Evolutionary conservation across 2,888 invertebrate genomes (phyloP), one percentile per base, ranked within the genome.

Genomic region (Acleris holmiana): DNA sequence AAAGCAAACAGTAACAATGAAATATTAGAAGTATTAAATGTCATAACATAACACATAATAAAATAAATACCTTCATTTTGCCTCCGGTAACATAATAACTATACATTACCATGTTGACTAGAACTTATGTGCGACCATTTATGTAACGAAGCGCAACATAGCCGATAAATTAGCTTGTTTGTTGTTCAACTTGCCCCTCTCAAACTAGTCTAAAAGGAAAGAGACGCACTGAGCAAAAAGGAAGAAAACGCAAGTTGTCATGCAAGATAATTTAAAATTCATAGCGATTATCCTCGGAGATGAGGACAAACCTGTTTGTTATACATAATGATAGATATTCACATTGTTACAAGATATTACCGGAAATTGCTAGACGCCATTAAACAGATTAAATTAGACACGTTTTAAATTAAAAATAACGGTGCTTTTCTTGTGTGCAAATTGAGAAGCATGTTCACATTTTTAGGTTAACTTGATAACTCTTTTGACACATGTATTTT

Each of bases 291-390:
- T 51, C 47, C 40, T 47, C 47, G 51, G 21, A 44, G 61, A 46
- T 40, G 48, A 58, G 53, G 58, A 21, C 48, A 54, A 59, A 64
- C 64, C 53, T 40, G 64, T 64, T 62, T 48, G 10, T 19, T 63
- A 47, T 51, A 44, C 29, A 46, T 53, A 58, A 41, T n/a, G 13
- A 64, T 49, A 44, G 23, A 46, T 35, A 53, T 21, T 19, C 49
- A 57, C 40, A 53, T 64, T 54, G 58, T 54, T 54, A 56, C n/a
- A n/a, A n/a, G 40, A 29, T 41, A 57, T 35, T 41, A 53, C 46
- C 46, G 53, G 51, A 25, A 58, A 58, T 41, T 25, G 51, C 48
- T 15, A 57, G 57, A 58, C 10, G 35, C n/a, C 18, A 21, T 59
- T 60, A 60, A 53, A 35, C 60, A 47, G 60, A 35, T 53, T 47